Evolutionary conservation across 2,797 vertebrate species (phyloP).

Genomic region (Halcyon smyrnensis): DNA sequence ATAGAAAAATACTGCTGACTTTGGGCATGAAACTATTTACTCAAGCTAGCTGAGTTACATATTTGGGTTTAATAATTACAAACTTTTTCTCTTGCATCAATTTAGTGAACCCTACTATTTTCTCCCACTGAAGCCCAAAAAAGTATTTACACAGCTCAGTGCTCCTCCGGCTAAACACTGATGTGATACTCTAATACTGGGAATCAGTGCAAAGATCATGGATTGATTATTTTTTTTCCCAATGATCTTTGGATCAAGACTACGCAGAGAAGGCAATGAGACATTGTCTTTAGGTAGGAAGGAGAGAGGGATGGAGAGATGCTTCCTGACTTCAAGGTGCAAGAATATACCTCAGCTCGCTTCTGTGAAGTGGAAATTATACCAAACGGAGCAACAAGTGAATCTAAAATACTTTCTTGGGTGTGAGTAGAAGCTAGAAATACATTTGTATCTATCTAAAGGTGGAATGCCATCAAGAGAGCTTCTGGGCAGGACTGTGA

Average conservation of each 20-base stretch:
- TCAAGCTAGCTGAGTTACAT: slow-evolving; percentile 32
- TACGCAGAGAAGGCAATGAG: neutral
- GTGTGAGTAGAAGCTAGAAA: neutral
- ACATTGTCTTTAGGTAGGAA: neutral
- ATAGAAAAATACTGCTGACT: neutral
- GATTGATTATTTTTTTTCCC: neutral
- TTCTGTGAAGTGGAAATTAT: neutral
- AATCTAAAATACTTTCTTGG: neutral
- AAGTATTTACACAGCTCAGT: slow-evolving; percentile 27
- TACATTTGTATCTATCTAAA: neutral
- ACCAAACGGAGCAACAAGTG: neutral
- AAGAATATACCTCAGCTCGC: neutral
- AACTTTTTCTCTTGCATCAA: neutral
- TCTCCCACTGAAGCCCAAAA: slow-evolving; percentile 28
- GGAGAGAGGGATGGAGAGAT: neutral
- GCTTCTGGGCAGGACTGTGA: neutral
- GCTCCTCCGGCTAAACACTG: neutral
- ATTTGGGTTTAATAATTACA: slow-evolving; percentile 64
- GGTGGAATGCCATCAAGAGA: neutral
- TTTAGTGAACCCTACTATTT: slow-evolving; percentile 38
- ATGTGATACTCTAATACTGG: neutral
- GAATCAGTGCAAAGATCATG: neutral
- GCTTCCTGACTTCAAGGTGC: neutral
- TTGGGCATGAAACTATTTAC: slow-evolving; percentile 20
- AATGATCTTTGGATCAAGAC: neutral